phyloP scores from a whole-genome alignment of 2,113 vertebrate genomes.

The Phaethon lepturus region DNA sequence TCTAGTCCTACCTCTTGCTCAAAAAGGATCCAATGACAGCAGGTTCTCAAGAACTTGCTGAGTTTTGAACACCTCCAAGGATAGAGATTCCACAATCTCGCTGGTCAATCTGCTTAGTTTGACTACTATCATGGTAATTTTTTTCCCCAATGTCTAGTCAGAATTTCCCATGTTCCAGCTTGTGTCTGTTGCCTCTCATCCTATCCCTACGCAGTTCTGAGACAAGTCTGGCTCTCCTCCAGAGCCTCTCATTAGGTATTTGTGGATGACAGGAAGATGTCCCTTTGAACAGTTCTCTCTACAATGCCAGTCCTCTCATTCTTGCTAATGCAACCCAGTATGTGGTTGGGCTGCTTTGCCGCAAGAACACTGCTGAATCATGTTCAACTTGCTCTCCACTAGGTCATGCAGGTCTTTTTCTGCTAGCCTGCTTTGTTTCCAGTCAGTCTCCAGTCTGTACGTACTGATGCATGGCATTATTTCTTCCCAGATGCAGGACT shows the following conservation, averaged over 20 bases:
- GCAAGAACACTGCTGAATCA: not conserved
- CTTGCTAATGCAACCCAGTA: not conserved
- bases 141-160: not conserved
- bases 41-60: not conserved
- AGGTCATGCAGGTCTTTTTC: not conserved
- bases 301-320: not conserved
- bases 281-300: not conserved
- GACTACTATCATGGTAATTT: accelerated
- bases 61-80: not conserved
- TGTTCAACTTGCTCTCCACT: not conserved
- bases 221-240: not conserved
- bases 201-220: not conserved
- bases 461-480: not conserved
- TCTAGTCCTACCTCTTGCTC: not conserved
- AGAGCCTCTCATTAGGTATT: not conserved
- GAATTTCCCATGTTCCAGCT: not conserved
- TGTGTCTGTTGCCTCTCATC: not conserved
- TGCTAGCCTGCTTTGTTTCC: not conserved
- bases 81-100: not conserved
- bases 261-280: not conserved
- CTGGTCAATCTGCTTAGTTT: not conserved
- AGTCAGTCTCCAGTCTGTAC: not conserved
- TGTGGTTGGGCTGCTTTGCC: not conserved
- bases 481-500: not conserved
- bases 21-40: not conserved